Conservation (phyloP, 2,888 invertebrate genomes). For the Mesoligia furuncula region DNA sequence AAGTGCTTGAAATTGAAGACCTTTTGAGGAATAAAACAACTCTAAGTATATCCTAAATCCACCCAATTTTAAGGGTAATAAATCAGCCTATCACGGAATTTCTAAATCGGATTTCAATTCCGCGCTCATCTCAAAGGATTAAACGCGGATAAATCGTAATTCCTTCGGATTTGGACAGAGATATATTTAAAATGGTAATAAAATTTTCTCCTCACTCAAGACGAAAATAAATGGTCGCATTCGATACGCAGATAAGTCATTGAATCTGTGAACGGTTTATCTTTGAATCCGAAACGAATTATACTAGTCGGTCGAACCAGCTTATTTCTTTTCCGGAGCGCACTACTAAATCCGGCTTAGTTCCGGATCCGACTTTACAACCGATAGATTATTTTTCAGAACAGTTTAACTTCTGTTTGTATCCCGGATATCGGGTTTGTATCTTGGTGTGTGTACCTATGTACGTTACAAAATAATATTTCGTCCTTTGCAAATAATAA, state of each 20-base stretch:
- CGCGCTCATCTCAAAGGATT: slow-evolving; percentile 25
- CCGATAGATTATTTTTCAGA: not conserved
- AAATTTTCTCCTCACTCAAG: slow-evolving; percentile 14
- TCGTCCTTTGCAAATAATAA: slow-evolving; percentile 49
- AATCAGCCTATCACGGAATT: slow-evolving; percentile 9
- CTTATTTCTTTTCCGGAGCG: slow-evolving; percentile 13
- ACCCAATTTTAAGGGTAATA: slow-evolving; percentile 5
- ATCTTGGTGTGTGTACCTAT: not conserved
- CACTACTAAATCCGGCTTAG: slow-evolving; percentile 32
- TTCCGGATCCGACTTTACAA: slow-evolving; percentile 19
- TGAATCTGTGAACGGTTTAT: slow-evolving; percentile 25
- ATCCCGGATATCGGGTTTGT: not conserved
- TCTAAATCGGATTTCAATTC: slow-evolving; percentile 22
- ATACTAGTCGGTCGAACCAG: not conserved
- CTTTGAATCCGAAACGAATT: slow-evolving; percentile 16
- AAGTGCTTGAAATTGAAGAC: not conserved
- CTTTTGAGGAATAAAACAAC: not conserved
- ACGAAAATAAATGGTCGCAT: slow-evolving; percentile 47
- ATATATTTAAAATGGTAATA: slow-evolving; percentile 41
- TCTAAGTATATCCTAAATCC: not conserved
- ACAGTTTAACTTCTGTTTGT: slow-evolving; percentile 15
- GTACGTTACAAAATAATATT: slow-evolving; percentile 42
- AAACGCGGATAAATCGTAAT: slow-evolving; percentile 31
- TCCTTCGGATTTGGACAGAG: slow-evolving; percentile 10
- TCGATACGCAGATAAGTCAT: slow-evolving; percentile 27